These are phyloP conservation scores for Anguilla megastoma DNA, from an alignment of 2,797 vertebrate species.

Conservation along the genomic window DNA sequence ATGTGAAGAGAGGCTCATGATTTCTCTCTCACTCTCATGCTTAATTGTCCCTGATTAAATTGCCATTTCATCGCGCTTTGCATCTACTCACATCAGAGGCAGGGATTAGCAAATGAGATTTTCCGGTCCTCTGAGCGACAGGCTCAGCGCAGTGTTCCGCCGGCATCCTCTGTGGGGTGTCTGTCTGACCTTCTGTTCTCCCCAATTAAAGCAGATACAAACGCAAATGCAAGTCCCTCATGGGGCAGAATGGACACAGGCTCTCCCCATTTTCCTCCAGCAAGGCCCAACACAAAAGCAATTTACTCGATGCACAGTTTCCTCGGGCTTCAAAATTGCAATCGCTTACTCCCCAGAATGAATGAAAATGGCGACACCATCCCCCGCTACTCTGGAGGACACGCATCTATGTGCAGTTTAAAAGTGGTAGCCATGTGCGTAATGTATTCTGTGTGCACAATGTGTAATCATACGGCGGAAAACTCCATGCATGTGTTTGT, in stretches of 20 bases:
- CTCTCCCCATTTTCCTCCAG: not conserved
- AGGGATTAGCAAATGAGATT: slow-evolving; percentile 72
- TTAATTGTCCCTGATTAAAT: slow-evolving; percentile 77
- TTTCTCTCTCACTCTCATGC: slow-evolving; percentile 58
- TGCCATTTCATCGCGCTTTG: slow-evolving; percentile 66
- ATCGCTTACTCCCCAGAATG: slow-evolving; percentile 2
- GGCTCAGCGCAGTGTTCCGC: slow-evolving; percentile 66
- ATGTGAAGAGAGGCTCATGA: slow-evolving; percentile 54
- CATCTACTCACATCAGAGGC: slow-evolving; percentile 61
- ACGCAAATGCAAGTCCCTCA: slow-evolving; percentile 11
- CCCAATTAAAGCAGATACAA: slow-evolving; percentile 47
- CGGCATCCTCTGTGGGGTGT: slow-evolving; percentile 60
- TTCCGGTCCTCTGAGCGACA: slow-evolving; percentile 69
- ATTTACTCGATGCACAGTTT: slow-evolving; percentile 25
- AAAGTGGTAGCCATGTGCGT: slow-evolving; percentile 6
- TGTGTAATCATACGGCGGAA: not conserved
- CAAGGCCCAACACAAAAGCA: not conserved
- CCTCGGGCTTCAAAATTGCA: not conserved
- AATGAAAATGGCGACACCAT: slow-evolving; percentile 1
- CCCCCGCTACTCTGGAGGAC: not conserved
- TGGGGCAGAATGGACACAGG: slow-evolving; percentile 20
- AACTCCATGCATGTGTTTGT: not conserved
- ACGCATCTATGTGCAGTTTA: not conserved
- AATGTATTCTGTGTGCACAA: slow-evolving; percentile 24
- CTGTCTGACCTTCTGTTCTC: slow-evolving; percentile 53